These are phyloP conservation scores for Rhabdornis inornatus DNA, from an alignment of 2,113 vertebrate genomes.

Conservation along the genomic window DNA sequence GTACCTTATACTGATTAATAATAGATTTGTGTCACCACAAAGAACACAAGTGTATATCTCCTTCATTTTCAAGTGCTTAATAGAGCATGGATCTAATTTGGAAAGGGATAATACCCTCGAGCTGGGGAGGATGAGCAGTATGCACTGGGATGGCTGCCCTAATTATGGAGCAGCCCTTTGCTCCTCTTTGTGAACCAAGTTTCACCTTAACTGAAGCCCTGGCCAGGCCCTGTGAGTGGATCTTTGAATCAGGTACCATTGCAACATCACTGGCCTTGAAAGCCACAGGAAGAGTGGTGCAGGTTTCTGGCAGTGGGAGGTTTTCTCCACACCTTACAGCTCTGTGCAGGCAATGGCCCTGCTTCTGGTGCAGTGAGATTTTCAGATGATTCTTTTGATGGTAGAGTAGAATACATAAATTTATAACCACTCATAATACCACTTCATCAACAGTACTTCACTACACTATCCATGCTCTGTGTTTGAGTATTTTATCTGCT, in stretches of 20 bases:
- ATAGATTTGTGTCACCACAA: neutral
- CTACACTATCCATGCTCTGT: neutral
- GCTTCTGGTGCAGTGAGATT: neutral
- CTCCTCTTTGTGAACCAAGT: neutral
- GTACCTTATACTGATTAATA: neutral
- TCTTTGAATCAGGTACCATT: neutral
- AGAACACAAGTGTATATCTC: neutral
- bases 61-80: neutral
- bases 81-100: neutral
- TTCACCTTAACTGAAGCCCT: neutral
- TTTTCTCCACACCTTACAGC: neutral
- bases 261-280: rapidly evolving
- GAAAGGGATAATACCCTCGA: neutral
- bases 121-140: neutral
- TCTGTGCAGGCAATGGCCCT: neutral
- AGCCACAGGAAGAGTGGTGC: neutral
- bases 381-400: neutral
- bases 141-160: neutral
- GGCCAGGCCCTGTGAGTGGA: neutral
- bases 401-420: neutral
- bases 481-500: neutral
- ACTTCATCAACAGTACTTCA: neutral
- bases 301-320: neutral
- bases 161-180: neutral
- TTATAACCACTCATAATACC: neutral